Conservation (phyloP, 92 coral and sea anemone species). For the Diadumene lineata region DNA sequence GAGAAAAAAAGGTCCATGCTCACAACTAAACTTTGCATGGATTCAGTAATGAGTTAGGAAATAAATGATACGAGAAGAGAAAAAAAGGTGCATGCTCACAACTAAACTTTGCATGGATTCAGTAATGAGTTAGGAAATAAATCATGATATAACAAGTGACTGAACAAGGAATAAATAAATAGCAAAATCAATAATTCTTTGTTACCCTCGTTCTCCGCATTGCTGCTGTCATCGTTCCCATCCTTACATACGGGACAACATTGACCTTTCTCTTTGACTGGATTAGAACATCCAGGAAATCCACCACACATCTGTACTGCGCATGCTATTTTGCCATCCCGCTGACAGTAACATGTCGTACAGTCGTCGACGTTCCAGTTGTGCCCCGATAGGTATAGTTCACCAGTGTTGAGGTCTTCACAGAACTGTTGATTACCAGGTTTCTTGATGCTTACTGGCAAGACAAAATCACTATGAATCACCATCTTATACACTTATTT, state of each 20-base stretch:
- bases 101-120: slow-evolving; percentile 17
- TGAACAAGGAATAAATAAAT: too few relatives aligned
- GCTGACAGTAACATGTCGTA: slow-evolving; percentile 87
- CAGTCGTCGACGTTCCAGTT: slow-evolving; percentile 96
- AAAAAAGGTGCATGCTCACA: slow-evolving; percentile 20
- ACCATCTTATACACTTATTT: too few relatives aligned
- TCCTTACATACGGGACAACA: slow-evolving; percentile 97
- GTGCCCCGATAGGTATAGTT: slow-evolving; percentile 83
- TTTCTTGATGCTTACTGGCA: slow-evolving; percentile 78
- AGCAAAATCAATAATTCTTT: too few relatives aligned
- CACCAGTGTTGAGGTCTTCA: slow-evolving; percentile 75
- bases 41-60: not conserved
- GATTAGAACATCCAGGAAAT: slow-evolving; percentile 76
- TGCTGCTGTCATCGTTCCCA: slow-evolving; percentile 15
- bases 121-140: not conserved
- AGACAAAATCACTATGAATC: too few relatives aligned
- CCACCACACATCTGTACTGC: slow-evolving; percentile 86
- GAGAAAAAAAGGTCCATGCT: slow-evolving; percentile 4
- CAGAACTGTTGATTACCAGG: slow-evolving; percentile 65
- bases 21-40: slow-evolving; percentile 30
- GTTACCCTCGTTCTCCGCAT: slow-evolving; percentile 38
- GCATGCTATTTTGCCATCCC: slow-evolving; percentile 84
- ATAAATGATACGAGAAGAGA: not conserved
- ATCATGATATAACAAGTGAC: not conserved
- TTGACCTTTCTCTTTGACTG: slow-evolving; percentile 79